Evolutionary conservation across 1,140 invertebrate species (phyloP).

Genomic region (Euschistus heros): DNA sequence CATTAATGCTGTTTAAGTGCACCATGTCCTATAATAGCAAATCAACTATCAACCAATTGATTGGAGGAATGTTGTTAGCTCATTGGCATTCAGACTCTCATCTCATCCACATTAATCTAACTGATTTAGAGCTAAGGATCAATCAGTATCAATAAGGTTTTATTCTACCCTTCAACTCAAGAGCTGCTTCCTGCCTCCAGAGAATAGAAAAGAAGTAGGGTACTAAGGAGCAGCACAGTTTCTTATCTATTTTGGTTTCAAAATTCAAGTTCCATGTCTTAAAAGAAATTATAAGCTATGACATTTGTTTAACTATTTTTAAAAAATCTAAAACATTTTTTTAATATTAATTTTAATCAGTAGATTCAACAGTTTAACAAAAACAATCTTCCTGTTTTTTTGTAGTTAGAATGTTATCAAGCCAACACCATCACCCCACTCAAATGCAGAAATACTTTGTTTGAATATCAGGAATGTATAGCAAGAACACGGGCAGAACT

Average conservation of each 20-base stretch:
- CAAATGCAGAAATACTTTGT: neutral
- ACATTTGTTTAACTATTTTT: neutral
- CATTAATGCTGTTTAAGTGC: no score
- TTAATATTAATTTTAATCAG: neutral
- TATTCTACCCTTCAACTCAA: no score
- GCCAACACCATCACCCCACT: neutral
- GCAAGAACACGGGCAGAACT: neutral
- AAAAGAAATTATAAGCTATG: neutral
- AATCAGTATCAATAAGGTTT: no score
- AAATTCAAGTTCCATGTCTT: neutral
- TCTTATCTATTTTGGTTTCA: neutral
- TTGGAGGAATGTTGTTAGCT: no score
- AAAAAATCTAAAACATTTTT: neutral
- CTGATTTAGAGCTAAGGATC: no score
- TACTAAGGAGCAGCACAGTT: neutral
- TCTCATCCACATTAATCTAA: no score
- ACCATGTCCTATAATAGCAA: no score
- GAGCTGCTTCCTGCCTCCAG: no score
- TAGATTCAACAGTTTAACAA: neutral
- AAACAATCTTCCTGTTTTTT: neutral
- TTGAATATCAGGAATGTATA: neutral
- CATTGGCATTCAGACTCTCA: no score
- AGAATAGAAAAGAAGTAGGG: neutral
- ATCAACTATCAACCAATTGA: no score
- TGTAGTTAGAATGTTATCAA: neutral